Conservation (phyloP, 2,113 vertebrate genomes). For the Strigops habroptila region DNA sequence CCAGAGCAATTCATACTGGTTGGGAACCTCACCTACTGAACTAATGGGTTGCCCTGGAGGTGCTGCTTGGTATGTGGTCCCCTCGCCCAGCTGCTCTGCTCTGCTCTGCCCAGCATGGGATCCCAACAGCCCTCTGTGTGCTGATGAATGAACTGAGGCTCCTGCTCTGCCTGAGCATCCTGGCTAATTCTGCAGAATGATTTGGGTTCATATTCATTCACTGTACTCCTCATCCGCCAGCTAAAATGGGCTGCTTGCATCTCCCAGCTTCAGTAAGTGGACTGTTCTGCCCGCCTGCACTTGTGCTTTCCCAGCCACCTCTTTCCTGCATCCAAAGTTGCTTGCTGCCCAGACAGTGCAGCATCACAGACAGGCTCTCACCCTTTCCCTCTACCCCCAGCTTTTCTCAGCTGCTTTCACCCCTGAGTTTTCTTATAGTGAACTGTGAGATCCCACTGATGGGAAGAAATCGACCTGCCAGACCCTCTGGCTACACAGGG, state of each 20-base stretch:
- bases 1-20: background rate
- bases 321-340: background rate
- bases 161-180: background rate
- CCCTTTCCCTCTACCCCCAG: background rate
- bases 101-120: background rate
- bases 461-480: background rate
- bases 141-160: background rate
- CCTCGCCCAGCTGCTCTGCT: background rate
- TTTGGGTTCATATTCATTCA: background rate
- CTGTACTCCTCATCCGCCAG: background rate
- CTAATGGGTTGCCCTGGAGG: background rate
- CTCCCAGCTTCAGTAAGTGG: background rate
- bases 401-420: background rate
- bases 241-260: background rate
- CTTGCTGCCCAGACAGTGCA: background rate
- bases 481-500: background rate
- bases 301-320: background rate
- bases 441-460: background rate
- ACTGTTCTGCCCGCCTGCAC: background rate
- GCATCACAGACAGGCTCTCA: background rate
- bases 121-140: background rate
- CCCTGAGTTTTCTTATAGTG: background rate
- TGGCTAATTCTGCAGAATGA: background rate
- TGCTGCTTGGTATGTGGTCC: background rate
- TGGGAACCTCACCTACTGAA: background rate